Percentiles rank a stretch among this genome's conserved stretches.
These are phyloP conservation scores for Saccostrea echinata DNA, from an alignment of 1,140 invertebrate species.

Conservation along the genomic window DNA sequence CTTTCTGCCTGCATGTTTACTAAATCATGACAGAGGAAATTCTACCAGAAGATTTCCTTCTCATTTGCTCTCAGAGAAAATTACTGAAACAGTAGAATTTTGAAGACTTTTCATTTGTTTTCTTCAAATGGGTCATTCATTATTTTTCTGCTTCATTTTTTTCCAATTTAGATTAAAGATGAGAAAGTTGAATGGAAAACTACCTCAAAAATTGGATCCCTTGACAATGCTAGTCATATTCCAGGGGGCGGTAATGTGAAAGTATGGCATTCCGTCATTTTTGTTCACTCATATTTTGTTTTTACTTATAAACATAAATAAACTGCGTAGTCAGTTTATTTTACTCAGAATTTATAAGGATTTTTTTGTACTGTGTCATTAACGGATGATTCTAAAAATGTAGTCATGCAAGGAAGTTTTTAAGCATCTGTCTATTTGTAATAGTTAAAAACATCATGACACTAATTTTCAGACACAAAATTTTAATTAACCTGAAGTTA, in stretches of 20 bases:
- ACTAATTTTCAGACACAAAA: too few relatives aligned
- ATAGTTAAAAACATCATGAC: too few relatives aligned
- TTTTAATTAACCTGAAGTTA: too few relatives aligned
- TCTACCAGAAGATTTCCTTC: background rate
- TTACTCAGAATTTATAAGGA: background rate
- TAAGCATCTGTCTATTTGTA: too few relatives aligned
- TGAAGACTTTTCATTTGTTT: conserved; percentile 17
- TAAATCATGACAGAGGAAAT: background rate
- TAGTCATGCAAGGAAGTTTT: too few relatives aligned
- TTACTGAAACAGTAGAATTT: background rate
- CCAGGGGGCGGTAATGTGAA: conserved; percentile 74
- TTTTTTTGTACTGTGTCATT: background rate
- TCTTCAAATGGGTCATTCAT: conserved; percentile 40
- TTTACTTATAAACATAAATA: background rate
- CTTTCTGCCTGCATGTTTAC: conserved; percentile 24
- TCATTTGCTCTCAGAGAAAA: background rate
- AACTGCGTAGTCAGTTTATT: background rate
- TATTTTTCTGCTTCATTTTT: conserved; percentile 41
- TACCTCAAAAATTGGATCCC: conserved; percentile 95
- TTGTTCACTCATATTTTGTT: background rate
- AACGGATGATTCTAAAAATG: background rate
- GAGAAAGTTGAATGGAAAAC: conserved; percentile 80
- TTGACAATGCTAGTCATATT: conserved; percentile 79
- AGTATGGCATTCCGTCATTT: conserved; percentile 57
- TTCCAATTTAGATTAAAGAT: conserved; percentile 57